These are phyloP conservation scores for Pseudochirops corinnae DNA, from an alignment of 2,797 vertebrate species.

Conservation along the genomic window DNA sequence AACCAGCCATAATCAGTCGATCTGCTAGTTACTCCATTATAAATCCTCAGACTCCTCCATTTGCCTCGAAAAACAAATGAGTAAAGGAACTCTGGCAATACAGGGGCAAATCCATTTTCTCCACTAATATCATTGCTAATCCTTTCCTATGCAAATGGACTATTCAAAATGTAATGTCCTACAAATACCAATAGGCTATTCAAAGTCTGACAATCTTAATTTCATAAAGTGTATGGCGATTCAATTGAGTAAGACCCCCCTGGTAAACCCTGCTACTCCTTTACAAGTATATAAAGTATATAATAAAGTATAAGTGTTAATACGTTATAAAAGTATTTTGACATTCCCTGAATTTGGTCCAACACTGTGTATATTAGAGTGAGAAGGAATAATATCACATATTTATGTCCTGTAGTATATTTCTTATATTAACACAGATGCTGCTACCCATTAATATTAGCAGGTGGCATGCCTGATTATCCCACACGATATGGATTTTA, in stretches of 20 bases:
- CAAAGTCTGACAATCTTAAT: neutral
- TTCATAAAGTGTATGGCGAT: neutral
- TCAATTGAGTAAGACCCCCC: neutral
- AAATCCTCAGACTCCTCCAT: neutral
- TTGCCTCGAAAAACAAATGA: neutral
- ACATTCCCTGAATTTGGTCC: neutral
- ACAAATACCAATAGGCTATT: neutral
- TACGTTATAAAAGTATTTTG: neutral
- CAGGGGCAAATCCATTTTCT: neutral
- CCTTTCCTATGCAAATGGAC: neutral
- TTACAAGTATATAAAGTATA: neutral
- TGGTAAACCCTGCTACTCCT: neutral
- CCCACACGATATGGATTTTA: neutral
- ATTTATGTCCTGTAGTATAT: neutral
- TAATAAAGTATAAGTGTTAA: neutral
- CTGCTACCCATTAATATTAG: neutral
- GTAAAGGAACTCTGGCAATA: neutral
- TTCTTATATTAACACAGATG: neutral
- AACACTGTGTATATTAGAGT: neutral
- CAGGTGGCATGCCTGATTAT: neutral
- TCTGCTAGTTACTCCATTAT: neutral
- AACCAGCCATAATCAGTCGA: neutral
- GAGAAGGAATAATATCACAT: neutral
- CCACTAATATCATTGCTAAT: neutral
- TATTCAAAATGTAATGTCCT: neutral